Base-by-base conservation (phyloP, 2,888 invertebrate species). In the Dicyrtomina minuta region DNA sequence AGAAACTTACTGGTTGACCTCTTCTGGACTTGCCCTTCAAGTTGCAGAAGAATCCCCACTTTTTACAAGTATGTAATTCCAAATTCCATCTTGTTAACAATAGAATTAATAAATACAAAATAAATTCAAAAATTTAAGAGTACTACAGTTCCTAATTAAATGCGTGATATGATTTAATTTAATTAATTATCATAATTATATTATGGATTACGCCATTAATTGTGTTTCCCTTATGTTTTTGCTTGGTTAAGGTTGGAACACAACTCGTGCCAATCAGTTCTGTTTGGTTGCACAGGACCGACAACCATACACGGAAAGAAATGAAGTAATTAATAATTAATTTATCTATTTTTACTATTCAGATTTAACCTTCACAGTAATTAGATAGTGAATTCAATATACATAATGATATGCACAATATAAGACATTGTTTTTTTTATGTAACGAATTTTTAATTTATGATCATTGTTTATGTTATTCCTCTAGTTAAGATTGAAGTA, bases 1-100 rank as follows among this genome's bases (percentile, higher is more conserved):
- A 1, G 78, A 78, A 56, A 75, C 72, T 53, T 77, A 77, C 55
- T 78, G 77, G 77, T 59, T 78, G 2, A 62, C 72, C 6, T 74
- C 75, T 3, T 70, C 62, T 39, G 78, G 76, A 17, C 72, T 68
- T 3, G 71, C 75, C 10, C 27, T 78, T 6, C 59, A 70, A 10
- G 70, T 74, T 27, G 72, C 72, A 13, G 74, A 74, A 22, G 71
- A 69, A 10, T 67, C 59, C 10, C 76, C 77, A 8, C 70, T 77
- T 8, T 73, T 61, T 44, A 68, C 73, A 17, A 77, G 76, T 74
- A 65, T 60, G 12, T n/a, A n/a, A n/a, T n/a, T n/a, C n/a, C n/a
- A n/a, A n/a, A n/a, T n/a, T n/a, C n/a, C n/a, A n/a, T n/a, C n/a
- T n/a, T n/a, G n/a, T n/a, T n/a, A n/a, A n/a, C n/a, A n/a, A n/a